A percentile compares a stretch with the other conserved stretches of the same genome.
Conservation (phyloP, 2,888 invertebrate species). For the Liodrosophila aerea region DNA sequence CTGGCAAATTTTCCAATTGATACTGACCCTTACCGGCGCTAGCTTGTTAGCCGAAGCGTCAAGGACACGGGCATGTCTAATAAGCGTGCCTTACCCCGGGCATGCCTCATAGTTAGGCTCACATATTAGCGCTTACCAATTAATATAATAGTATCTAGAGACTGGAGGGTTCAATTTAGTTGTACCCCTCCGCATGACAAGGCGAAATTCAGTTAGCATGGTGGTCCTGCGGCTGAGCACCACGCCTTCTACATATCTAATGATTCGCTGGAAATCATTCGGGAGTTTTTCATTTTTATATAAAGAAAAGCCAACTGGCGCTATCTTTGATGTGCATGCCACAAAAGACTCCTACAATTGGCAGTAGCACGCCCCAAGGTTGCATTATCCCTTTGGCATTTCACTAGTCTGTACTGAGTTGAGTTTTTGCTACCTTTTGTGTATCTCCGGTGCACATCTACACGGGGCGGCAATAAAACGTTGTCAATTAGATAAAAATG, state of each 20-base stretch:
- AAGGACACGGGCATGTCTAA: slow-evolving; percentile 67
- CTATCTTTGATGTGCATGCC: slow-evolving; percentile 56
- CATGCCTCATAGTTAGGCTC: slow-evolving; percentile 49
- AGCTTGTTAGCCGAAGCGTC: slow-evolving; percentile 62
- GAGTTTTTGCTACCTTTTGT: slow-evolving; percentile 28
- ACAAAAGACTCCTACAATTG: slow-evolving; percentile 13
- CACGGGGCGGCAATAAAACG: slow-evolving; percentile 60
- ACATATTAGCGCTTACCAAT: slow-evolving; percentile 68
- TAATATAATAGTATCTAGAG: slow-evolving; percentile 30
- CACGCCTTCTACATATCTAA: slow-evolving; percentile 37
- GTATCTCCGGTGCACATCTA: slow-evolving; percentile 45
- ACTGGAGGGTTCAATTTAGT: slow-evolving; percentile 53
- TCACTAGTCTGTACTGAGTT: no score
- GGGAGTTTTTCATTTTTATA: slow-evolving; percentile 16
- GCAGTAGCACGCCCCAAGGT: slow-evolving; percentile 72
- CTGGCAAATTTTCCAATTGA: slow-evolving; percentile 76
- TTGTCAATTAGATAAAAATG: slow-evolving; percentile 81
- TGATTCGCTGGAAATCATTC: slow-evolving; percentile 65
- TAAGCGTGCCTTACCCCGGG: slow-evolving; percentile 75
- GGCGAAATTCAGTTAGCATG: slow-evolving; percentile 34
- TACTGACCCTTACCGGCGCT: slow-evolving; percentile 49
- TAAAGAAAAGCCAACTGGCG: slow-evolving; percentile 13
- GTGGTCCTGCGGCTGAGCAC: slow-evolving; percentile 43
- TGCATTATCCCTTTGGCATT: slow-evolving; percentile 11
- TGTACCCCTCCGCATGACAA: slow-evolving; percentile 54